Evolutionary conservation across 2,113 vertebrate genomes (phyloP).

Genomic region (Choloepus hoffmanni): DNA sequence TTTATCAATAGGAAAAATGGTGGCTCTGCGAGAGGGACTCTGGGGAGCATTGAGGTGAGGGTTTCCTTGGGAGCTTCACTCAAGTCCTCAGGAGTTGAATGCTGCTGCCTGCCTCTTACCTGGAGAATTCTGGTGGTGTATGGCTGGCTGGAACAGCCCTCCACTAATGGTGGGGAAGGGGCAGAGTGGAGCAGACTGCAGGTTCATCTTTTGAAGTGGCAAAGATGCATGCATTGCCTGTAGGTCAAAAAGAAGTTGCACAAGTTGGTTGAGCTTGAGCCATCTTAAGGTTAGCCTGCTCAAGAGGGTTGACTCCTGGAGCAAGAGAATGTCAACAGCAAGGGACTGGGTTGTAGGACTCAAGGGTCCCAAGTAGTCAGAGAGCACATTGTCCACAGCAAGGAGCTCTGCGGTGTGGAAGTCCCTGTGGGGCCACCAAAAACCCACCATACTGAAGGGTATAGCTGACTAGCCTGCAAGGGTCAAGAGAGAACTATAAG

Average conservation of each 20-base stretch:
- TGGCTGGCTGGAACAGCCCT: neutral
- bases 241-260: neutral
- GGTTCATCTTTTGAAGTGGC: neutral
- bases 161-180: neutral
- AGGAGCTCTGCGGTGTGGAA: neutral
- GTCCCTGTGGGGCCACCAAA: neutral
- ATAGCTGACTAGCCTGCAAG: too few relatives aligned
- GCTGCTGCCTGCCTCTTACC: neutral
- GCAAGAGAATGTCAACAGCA: neutral
- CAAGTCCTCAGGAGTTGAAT: neutral
- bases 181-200: neutral
- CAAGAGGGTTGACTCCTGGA: neutral
- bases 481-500: too few relatives aligned
- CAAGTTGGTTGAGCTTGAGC: neutral
- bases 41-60: neutral
- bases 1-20: neutral
- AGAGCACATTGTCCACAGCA: neutral
- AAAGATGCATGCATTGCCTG: neutral
- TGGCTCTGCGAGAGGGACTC: neutral
- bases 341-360: neutral
- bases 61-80: neutral
- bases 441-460: neutral
- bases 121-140: neutral
- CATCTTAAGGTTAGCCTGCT: neutral
- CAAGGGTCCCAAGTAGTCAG: neutral